Base-by-base conservation (phyloP, 2,113 vertebrate genomes). In the Baryphthengus martii region DNA sequence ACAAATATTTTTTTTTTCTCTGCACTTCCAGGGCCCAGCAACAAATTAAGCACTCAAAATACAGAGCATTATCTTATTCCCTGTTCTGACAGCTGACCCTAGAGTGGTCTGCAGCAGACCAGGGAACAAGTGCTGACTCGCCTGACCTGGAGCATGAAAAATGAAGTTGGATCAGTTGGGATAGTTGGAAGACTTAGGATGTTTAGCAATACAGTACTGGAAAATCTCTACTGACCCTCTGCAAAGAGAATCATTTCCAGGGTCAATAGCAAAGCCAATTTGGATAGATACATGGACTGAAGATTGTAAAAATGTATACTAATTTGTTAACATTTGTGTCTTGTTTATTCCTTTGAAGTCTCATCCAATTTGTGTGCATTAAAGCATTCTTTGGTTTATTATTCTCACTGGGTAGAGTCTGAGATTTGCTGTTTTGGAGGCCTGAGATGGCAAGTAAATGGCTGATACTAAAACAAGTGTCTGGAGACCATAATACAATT, bases 81-180 rank as follows among this genome's bases (percentile, higher is more conserved):
- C 37, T 44, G 16, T 35, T 86, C 40, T 86, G 73, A 66, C 2
- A 49, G 7, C 4, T 0, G 0, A 20, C 26, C 40, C 49, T 20
- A 29, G 17, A 39, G 15, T 11, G 39, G 9, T 50, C 68, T 80
- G 45, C n/a, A 88, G 53, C 29, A 88, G 44, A 61, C 5, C 62
- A 47, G 6, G 40, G 10, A 53, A 42, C 12, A 56, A 10, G 7
- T 65, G 33, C 17, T 70, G 72, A 40, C 15, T 75, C 85, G 17
- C 3, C 20, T 90, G n/a, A 86, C 24, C 13, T 17, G 25, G 29
- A 80, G 31, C 49, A 53, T 8, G 14, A 76, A 56, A 80, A 93
- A 23, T 35, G 11, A 72, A 78, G 42, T 39, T 62, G 52, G 37
- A 67, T 71, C 35, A 35, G 9, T 20, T 49, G 18, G 18, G 39